Base-by-base conservation (phyloP, 1,140 invertebrate species). In the Bombyx mandarina region DNA sequence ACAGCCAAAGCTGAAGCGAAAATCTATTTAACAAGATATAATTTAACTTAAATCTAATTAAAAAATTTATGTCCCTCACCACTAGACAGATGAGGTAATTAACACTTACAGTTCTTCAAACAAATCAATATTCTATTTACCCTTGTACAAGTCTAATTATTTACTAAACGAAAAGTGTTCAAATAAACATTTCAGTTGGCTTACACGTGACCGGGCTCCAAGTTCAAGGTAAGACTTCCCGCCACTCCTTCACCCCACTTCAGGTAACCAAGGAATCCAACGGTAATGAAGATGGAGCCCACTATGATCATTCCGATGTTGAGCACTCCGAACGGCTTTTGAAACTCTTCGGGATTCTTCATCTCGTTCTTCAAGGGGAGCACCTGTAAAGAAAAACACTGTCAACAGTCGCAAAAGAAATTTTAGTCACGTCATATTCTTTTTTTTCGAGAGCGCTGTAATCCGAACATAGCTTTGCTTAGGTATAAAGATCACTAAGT, bases 291-390 rank as follows among this genome's bases (percentile, higher is more conserved):
- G 63, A 97, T 90, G 47, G 77, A 56, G 1, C 91, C 92, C 1
- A 97, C 94, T 22, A 94, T 88, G 1, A 92, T 78, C 96, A 97
- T 97, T 46, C 94, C 93, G 3, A 93, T 90, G 75, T 97, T 97
- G 7, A 98, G 79, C 1, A 98, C 95, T 1, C 96, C 96, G 5
- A 93, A 75, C 3, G 90, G 86, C 60, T 91, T 94, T 55, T 91
- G 91, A 80, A 98, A 97, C 58, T 91, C 90, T 60, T 89, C 85
- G 0, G 95, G 94, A n/a, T 90, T 91, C 65, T 90, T 92, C 96
- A 98, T 97, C 75, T 96, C 93, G 72, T 96, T 97, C 82, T 97
- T 95, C 66, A 98, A 75, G 1, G 96, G 96, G 62, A 98, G 87
- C 47, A 97, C 93, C 94, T 96, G 62, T 35, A 8, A n/a, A 7